Base-by-base conservation (phyloP, 1,140 invertebrate species). In the Scaptomyza hsui region DNA sequence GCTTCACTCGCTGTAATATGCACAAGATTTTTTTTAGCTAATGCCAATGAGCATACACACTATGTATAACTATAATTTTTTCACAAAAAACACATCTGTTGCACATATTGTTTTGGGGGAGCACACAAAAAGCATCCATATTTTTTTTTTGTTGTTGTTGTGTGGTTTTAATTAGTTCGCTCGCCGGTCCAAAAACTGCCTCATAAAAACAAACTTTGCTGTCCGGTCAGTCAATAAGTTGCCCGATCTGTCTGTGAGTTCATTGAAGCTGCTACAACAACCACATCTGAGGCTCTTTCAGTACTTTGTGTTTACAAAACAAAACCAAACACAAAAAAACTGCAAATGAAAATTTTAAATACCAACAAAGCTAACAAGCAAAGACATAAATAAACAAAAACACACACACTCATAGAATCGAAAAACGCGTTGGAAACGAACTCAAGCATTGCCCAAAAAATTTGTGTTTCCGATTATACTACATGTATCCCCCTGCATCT, bases 261-360 rank as follows among this genome's bases (percentile, higher is more conserved):
- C 63, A 67, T 61, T 77, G 24, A 41, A n/a, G 10, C 35, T 55
- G 15, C 62, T 42, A n/a, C 37, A 35, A 7, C 41, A 52, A 45
- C 49, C 55, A 29, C 47, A 65, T 13, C 41, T 24, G 15, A 13
- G 7, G 10, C 18, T 51, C 51, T 37, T 35, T 21, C 19, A 35
- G 47, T n/a, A 39, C 13, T 49, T 67, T 70, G 56, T 69, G 62
- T 88, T 88, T 82, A 81, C 78, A 75, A 78, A 75, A 67, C 55
- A 56, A 68, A 72, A 35, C 51, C 32, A 45, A 63, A 48, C 12
- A 39, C 26, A 39, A 49, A 49, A 62, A 75, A 86, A 86, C 82
- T 78, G 82, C 82, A 86, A 81, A 86, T 75, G 77, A 86, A 86
- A 88, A 86, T 80, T 78, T 80, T 24, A 79, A 83, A 83, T 63